A percentile compares a stretch with the other conserved stretches of the same genome.
Evolutionary conservation across 2,888 invertebrate species (phyloP).

Genomic region (Morpho helenor): DNA sequence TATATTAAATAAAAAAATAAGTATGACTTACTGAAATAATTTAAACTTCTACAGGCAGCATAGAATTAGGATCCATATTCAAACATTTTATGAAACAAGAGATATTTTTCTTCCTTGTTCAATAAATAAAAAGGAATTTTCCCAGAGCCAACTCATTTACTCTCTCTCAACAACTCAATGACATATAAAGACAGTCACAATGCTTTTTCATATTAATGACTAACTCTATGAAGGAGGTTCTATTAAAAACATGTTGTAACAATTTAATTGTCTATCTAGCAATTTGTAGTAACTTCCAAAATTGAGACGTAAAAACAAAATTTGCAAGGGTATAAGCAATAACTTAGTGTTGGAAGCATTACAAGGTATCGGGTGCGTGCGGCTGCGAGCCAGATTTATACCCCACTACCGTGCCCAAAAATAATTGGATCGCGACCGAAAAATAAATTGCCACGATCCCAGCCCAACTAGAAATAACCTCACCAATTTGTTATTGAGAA

Average conservation of each 20-base stretch:
- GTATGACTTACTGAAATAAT: no score
- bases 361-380: conserved; percentile 43
- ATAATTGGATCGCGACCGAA: conserved; percentile 74
- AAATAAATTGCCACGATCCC: conserved; percentile 63
- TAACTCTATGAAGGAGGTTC: no score
- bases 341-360: conserved; percentile 33
- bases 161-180: no score
- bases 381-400: conserved; percentile 45
- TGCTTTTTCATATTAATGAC: no score
- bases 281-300: conserved; percentile 7
- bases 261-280: not conserved
- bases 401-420: conserved; percentile 67
- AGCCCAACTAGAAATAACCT: conserved; percentile 48
- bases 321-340: conserved; percentile 36
- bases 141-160: no score
- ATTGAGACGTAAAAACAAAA: conserved; percentile 19
- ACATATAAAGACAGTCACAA: no score
- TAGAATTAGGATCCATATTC: not conserved
- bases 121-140: no score
- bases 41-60: no score
- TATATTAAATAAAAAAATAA: no score
- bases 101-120: no score
- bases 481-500: conserved; percentile 61
- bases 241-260: no score
- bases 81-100: not conserved